Percentiles rank a stretch among this genome's conserved stretches.
These are phyloP conservation scores for Netelia virgata DNA, from an alignment of 2,888 invertebrate genomes.

Conservation along the genomic window DNA sequence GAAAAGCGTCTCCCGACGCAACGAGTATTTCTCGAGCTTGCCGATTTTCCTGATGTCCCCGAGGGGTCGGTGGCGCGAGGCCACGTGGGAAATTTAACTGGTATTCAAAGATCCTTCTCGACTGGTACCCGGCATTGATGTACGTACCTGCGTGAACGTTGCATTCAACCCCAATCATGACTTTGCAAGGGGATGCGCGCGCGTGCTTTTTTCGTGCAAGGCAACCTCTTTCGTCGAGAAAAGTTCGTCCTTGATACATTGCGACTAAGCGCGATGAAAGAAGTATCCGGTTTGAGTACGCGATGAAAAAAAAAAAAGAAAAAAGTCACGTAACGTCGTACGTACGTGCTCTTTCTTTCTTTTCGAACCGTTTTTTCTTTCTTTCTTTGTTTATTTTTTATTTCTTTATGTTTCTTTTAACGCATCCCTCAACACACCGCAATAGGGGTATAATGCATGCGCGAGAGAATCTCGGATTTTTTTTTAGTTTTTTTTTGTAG, in stretches of 20 bases:
- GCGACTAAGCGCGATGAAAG: too few relatives aligned
- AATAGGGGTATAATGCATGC: conserved; percentile 34
- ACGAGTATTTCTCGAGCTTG: not conserved
- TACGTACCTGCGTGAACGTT: not conserved
- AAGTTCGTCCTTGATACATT: too few relatives aligned
- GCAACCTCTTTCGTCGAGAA: too few relatives aligned
- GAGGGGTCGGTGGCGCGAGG: conserved; percentile 6
- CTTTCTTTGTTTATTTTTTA: not conserved
- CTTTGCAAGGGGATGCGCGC: not conserved
- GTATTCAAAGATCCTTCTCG: conserved; percentile 11
- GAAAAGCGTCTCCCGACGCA: too few relatives aligned
- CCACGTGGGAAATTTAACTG: conserved; percentile 42
- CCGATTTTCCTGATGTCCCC: conserved; percentile 13
- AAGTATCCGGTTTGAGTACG: not conserved
- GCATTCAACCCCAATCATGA: conserved; percentile 26
- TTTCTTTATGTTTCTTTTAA: not conserved
- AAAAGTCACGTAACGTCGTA: not conserved
- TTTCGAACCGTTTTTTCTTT: not conserved
- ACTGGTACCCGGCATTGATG: conserved; percentile 2
- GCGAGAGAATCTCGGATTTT: conserved; percentile 43
- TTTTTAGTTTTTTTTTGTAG: conserved; percentile 6
- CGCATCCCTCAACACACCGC: conserved; percentile 18
- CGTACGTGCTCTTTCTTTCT: not conserved
- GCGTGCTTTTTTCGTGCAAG: not conserved
- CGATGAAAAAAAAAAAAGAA: not conserved